Conservation (phyloP, 2,888 invertebrate genomes). For the Adelognathus sp. region DNA sequence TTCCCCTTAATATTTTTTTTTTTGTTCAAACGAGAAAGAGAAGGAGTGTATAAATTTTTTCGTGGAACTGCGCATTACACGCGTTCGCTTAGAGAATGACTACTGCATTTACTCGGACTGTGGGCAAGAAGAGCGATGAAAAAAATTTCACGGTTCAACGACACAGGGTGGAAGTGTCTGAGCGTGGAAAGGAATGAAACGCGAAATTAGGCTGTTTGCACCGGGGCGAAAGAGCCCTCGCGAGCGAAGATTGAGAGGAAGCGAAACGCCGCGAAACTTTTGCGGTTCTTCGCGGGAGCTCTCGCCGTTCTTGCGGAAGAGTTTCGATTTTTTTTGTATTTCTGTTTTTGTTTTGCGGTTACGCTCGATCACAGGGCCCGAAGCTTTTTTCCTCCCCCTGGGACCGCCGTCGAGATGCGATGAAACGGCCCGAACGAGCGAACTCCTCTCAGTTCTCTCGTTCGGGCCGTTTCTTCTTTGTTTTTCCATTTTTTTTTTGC, state of each 20-base stretch:
- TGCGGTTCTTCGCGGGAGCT: slow-evolving; percentile 52
- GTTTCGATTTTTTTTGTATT: neutral
- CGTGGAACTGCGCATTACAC: slow-evolving; percentile 25
- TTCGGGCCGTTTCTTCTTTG: neutral
- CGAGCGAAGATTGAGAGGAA: slow-evolving; percentile 28
- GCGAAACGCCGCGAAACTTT: slow-evolving; percentile 28
- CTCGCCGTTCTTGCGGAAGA: slow-evolving; percentile 28
- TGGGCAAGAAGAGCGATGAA: neutral
- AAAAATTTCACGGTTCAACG: slow-evolving; percentile 52
- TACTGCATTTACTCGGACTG: neutral
- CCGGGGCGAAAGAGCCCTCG: neutral
- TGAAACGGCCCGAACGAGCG: slow-evolving; percentile 46
- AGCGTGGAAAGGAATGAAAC: slow-evolving; percentile 36
- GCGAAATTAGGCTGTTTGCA: slow-evolving; percentile 44
- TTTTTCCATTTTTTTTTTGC: slow-evolving; percentile 28
- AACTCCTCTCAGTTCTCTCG: slow-evolving; percentile 9
- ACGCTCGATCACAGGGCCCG: slow-evolving; percentile 56
- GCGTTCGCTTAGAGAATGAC: neutral
- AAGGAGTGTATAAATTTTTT: neutral
- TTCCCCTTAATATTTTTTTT: neutral
- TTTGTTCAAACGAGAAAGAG: neutral
- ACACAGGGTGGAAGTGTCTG: slow-evolving; percentile 31
- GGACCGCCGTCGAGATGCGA: slow-evolving; percentile 25
- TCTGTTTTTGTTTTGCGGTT: slow-evolving; percentile 45
- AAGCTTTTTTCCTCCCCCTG: slow-evolving; percentile 33